Evolutionary conservation across 2,113 vertebrate species (phyloP).

Genomic region (Notechis scutatus): DNA sequence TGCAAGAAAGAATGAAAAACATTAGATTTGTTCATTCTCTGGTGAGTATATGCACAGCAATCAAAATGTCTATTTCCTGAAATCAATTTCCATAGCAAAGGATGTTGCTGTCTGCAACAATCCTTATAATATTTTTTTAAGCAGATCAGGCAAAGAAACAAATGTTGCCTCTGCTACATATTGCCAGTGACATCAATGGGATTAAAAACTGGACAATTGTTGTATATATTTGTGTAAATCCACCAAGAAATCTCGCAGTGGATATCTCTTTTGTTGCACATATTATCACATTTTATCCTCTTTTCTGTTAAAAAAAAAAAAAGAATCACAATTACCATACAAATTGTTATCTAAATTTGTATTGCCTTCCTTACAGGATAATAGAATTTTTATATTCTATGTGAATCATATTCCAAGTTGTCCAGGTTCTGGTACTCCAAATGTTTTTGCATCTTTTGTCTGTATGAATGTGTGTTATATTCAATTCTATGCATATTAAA

Average conservation of each 20-base stretch:
- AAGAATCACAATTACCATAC: background rate
- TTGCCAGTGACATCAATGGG: constrained; percentile 20
- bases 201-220: background rate
- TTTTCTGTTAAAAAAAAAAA: background rate
- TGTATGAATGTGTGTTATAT: background rate
- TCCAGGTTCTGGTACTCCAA: background rate
- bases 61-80: constrained; percentile 8
- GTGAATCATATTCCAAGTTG: background rate
- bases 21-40: constrained; percentile 1
- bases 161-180: background rate
- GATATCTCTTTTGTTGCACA: background rate
- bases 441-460: background rate
- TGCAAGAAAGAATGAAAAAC: background rate
- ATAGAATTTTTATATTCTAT: background rate
- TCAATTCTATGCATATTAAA: background rate
- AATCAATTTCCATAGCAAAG: constrained; percentile 24
- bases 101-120: constrained; percentile 2
- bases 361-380: background rate
- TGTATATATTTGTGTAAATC: constrained; percentile 4
- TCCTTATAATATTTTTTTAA: background rate
- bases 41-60: constrained; percentile 8
- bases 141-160: background rate
- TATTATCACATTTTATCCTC: background rate
- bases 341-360: background rate
- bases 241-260: background rate